phyloP scores from a whole-genome alignment of 2,113 vertebrate genomes.

The Isichthys henryi region DNA sequence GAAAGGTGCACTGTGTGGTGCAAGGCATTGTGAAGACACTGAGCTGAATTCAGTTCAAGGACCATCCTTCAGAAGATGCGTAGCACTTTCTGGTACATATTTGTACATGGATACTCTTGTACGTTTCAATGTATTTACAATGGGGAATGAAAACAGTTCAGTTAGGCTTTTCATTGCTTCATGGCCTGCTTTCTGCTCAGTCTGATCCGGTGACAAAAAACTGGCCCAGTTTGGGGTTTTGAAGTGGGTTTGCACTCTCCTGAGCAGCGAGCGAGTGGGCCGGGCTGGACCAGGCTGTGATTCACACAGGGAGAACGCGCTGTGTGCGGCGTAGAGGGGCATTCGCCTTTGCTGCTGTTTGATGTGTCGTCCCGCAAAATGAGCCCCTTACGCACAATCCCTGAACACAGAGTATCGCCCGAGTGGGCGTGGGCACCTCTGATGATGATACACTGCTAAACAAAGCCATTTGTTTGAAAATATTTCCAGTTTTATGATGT shows the following conservation, averaged over 20 bases:
- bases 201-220: background rate
- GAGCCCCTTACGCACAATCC: constrained; percentile 20
- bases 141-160: background rate
- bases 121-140: background rate
- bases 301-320: constrained; percentile 21
- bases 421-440: constrained; percentile 14
- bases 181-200: background rate
- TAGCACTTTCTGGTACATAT: background rate
- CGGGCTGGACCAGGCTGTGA: background rate
- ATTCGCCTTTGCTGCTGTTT: constrained; percentile 13
- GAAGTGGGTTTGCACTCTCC: background rate
- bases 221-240: background rate
- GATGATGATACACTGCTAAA: constrained; percentile 26
- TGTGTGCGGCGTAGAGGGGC: constrained; percentile 34
- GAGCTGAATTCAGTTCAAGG: background rate
- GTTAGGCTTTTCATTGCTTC: background rate
- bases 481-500: constrained; percentile 5
- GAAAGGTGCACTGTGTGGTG: background rate
- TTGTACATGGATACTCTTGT: background rate
- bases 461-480: constrained; percentile 14
- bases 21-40: background rate
- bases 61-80: background rate
- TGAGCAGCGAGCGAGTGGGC: background rate
- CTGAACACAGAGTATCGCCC: constrained; percentile 6
- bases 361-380: constrained; percentile 19